Conservation (phyloP, 2,113 vertebrate genomes). For the Rhegmatorhina hoffmannsi region DNA sequence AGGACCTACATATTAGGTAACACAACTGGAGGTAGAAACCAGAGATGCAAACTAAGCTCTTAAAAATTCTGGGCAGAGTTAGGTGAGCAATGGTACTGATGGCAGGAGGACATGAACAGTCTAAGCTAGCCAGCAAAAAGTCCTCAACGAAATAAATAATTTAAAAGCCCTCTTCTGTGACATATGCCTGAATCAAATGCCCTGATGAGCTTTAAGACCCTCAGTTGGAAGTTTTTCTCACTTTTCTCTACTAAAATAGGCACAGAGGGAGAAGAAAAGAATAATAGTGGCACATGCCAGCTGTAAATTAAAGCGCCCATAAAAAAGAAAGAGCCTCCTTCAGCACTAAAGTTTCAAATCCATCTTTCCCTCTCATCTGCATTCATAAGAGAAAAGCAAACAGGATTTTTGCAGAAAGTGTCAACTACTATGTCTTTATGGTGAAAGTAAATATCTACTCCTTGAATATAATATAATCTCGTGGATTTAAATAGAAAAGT, state of each 20-base stretch:
- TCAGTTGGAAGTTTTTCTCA: not conserved
- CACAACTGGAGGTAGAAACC: not conserved
- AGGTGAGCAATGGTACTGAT: not conserved
- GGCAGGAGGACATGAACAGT: not conserved
- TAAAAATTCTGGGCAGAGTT: not conserved
- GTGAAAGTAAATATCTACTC: not conserved
- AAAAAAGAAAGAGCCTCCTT: not conserved
- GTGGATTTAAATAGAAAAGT: not conserved
- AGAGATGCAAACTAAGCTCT: not conserved
- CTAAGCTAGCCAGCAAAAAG: not conserved
- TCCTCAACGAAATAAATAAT: not conserved
- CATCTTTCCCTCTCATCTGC: not conserved
- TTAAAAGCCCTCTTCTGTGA: not conserved
- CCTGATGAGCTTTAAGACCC: not conserved
- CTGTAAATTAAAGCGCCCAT: not conserved
- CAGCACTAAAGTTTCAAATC: not conserved
- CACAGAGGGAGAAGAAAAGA: not conserved
- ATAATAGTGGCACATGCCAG: not conserved
- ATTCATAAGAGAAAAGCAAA: not conserved
- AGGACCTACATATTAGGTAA: not conserved
- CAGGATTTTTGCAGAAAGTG: not conserved
- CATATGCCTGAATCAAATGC: not conserved
- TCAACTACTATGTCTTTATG: not conserved
- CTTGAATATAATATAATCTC: not conserved
- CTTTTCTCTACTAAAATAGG: not conserved